These are phyloP conservation scores for Eurypyga helias DNA, from an alignment of 2,113 vertebrate genomes.

Conservation along the genomic window DNA sequence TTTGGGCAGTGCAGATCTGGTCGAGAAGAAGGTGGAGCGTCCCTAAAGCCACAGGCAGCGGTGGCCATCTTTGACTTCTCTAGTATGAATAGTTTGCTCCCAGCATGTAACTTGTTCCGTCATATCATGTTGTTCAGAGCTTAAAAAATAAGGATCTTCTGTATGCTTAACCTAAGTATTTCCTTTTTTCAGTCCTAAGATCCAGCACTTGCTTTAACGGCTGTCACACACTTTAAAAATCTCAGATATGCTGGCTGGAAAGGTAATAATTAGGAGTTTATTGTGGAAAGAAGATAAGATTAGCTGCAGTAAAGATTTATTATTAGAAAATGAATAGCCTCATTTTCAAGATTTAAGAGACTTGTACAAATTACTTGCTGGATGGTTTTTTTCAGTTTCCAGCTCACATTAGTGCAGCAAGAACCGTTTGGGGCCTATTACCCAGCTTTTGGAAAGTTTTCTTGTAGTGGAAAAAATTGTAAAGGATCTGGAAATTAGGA, in stretches of 20 bases:
- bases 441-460: constrained; percentile 45
- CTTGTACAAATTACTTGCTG: constrained; percentile 20
- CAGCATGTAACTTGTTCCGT: neutral
- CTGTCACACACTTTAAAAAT: constrained; percentile 26
- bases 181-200: neutral
- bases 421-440: neutral
- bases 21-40: neutral
- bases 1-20: neutral
- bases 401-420: neutral
- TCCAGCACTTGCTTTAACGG: neutral
- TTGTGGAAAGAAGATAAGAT: constrained; percentile 62
- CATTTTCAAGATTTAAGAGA: constrained; percentile 52
- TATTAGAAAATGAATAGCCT: constrained; percentile 50
- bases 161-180: neutral
- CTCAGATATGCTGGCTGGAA: constrained; percentile 10
- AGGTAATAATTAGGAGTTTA: constrained; percentile 57
- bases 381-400: neutral
- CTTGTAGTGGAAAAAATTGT: constrained; percentile 46
- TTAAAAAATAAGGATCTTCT: neutral
- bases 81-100: neutral
- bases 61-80: neutral
- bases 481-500: constrained; percentile 35
- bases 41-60: neutral
- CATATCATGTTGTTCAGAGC: neutral
- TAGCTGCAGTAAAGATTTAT: constrained; percentile 59